These are phyloP conservation scores for Jaculus jaculus DNA, from an alignment of 2,113 vertebrate genomes.

Conservation along the genomic window DNA sequence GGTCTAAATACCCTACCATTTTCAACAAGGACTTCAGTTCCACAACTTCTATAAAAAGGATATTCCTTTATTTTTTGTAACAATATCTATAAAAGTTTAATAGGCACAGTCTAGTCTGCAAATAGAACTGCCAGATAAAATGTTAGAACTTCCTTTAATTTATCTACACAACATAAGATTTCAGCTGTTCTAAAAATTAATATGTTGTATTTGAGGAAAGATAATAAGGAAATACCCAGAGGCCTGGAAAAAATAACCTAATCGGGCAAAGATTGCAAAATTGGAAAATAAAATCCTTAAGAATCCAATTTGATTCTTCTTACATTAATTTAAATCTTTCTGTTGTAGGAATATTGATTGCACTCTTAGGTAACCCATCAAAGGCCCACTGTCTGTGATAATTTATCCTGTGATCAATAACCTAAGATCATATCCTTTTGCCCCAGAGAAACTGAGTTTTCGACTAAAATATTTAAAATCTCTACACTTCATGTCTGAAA, in stretches of 20 bases:
- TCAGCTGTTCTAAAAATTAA: neutral
- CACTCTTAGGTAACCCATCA: neutral
- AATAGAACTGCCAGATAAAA: conserved; percentile 32
- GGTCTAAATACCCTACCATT: neutral
- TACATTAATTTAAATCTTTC: neutral
- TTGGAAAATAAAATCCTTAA: neutral
- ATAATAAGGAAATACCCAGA: neutral
- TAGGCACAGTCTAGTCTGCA: neutral
- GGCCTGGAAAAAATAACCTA: neutral
- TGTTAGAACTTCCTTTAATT: neutral
- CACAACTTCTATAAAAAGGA: neutral
- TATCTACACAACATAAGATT: conserved; percentile 11
- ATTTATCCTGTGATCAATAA: neutral
- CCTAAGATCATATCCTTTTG: neutral
- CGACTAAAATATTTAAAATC: neutral
- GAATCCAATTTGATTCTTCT: neutral
- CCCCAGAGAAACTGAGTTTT: neutral
- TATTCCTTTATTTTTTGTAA: conserved; percentile 13
- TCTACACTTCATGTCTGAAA: neutral
- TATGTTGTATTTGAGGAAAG: neutral
- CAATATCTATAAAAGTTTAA: neutral
- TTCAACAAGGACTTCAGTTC: neutral
- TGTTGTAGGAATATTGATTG: neutral
- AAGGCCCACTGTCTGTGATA: neutral
- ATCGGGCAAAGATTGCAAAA: neutral